phyloP scores from a whole-genome alignment of 2,797 vertebrate genomes.

The Myripristis murdjan region DNA sequence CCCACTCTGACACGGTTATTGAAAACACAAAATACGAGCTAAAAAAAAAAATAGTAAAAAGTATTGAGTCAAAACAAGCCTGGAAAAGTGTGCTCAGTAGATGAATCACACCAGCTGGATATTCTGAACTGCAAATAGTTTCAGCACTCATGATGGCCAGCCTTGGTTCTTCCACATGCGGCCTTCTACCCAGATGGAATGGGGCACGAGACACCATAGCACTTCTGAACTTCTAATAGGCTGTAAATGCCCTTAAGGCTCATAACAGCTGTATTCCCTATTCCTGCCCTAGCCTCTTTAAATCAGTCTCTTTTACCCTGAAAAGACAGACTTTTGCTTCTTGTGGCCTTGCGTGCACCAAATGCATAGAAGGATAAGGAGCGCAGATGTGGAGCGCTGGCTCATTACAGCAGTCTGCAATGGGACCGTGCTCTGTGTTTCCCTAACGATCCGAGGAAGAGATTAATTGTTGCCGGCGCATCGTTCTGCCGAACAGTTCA shows the following conservation, averaged over 20 bases:
- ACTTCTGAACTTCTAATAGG: slow-evolving; percentile 16
- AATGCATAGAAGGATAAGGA: slow-evolving; percentile 20
- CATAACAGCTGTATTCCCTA: slow-evolving; percentile 36
- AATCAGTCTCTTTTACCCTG: slow-evolving; percentile 2
- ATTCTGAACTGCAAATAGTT: too few species aligned
- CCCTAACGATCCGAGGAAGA: slow-evolving; percentile 40
- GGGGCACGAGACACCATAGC: neutral
- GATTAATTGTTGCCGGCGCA: slow-evolving; percentile 49
- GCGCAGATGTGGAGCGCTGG: neutral
- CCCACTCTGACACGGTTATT: too few species aligned
- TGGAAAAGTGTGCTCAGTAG: too few species aligned
- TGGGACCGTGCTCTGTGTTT: slow-evolving; percentile 24
- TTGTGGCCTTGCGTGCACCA: slow-evolving; percentile 3
- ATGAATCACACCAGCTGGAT: too few species aligned
- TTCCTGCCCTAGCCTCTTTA: slow-evolving; percentile 16
- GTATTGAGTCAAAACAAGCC: too few species aligned
- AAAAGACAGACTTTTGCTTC: neutral
- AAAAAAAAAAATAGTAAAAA: too few species aligned
- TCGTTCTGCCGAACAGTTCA: slow-evolving; percentile 31
- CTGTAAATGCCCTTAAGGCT: slow-evolving; percentile 26
- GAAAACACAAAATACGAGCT: too few species aligned
- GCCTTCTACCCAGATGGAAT: slow-evolving; percentile 3
- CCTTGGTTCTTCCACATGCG: slow-evolving; percentile 1
- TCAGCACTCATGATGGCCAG: too few species aligned
- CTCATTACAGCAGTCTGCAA: slow-evolving; percentile 28